Conservation (phyloP, 2,888 invertebrate species). For the Cloeon dipterum region DNA sequence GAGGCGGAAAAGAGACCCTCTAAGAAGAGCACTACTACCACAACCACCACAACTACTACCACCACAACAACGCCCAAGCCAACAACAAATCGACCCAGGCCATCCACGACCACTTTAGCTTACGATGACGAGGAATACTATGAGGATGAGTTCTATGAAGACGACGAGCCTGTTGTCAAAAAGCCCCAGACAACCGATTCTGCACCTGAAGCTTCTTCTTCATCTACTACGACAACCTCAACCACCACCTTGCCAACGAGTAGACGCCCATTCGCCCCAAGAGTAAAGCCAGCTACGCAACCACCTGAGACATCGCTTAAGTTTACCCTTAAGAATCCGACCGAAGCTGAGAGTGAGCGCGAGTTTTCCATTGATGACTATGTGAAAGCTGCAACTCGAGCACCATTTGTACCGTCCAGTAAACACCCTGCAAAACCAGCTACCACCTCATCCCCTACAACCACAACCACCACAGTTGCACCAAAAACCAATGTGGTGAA, state of each 20-base stretch:
- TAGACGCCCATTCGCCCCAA: background rate
- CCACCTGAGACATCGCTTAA: background rate
- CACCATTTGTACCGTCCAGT: background rate
- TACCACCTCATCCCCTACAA: background rate
- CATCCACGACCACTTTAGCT: background rate
- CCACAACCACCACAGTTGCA: background rate
- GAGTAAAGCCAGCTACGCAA: background rate
- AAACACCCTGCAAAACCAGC: background rate
- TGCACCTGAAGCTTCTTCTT: background rate
- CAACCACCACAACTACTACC: constrained; percentile 4
- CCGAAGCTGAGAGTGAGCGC: background rate
- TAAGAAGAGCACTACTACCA: constrained; percentile 5
- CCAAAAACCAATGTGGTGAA: no score
- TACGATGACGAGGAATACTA: constrained; percentile 12
- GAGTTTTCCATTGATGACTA: background rate
- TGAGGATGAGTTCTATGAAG: constrained; percentile 15
- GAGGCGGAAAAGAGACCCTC: constrained; percentile 5
- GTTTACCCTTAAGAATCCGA: background rate
- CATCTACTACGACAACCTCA: background rate
- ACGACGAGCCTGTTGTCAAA: constrained; percentile 11
- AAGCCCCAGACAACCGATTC: background rate
- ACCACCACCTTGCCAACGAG: background rate
- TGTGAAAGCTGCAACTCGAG: background rate
- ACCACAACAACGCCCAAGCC: constrained; percentile 2
- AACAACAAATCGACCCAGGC: background rate